These are phyloP conservation scores for Aphelenchoides fujianensis DNA, from an alignment of 1,140 invertebrate species.

Conservation along the genomic window DNA sequence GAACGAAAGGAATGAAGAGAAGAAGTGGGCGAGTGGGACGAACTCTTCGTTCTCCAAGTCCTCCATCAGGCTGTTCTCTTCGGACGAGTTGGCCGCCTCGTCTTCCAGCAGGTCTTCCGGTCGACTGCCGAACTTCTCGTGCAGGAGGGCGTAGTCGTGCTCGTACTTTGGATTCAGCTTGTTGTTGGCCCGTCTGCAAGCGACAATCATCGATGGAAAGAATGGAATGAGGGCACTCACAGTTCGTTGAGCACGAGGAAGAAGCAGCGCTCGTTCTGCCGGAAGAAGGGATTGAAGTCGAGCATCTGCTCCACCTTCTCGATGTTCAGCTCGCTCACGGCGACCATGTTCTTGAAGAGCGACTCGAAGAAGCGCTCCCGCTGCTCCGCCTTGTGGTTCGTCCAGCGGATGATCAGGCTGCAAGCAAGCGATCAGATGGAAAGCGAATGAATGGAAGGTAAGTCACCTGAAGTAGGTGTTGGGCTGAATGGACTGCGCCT, in stretches of 20 bases:
- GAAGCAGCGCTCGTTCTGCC: constrained; percentile 66
- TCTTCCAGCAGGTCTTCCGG: constrained; percentile 1
- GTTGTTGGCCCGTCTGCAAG: constrained; percentile 38
- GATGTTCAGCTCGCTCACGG: constrained; percentile 34
- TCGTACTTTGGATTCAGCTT: constrained; percentile 44
- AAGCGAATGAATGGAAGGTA: constrained; percentile 40
- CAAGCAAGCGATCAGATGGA: too few relatives aligned
- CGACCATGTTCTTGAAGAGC: constrained; percentile 64
- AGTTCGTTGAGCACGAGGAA: constrained; percentile 68
- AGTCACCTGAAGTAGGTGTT: constrained; percentile 52
- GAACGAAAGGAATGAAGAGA: not conserved
- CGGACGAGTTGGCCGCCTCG: not conserved
- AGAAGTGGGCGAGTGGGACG: not conserved
- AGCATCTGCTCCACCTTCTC: constrained; percentile 52
- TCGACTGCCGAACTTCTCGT: constrained; percentile 9
- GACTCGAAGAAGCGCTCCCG: constrained; percentile 66
- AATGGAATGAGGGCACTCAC: constrained; percentile 48
- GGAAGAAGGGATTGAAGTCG: constrained; percentile 65
- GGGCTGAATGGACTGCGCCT: not conserved
- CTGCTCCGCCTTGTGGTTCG: constrained; percentile 64
- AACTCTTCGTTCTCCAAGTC: constrained; percentile 20
- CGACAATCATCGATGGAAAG: not conserved
- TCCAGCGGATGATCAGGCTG: constrained; percentile 68
- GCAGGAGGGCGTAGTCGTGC: not conserved
- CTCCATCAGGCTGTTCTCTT: constrained; percentile 21